Percentiles rank a stretch among this genome's conserved stretches.
Evolutionary conservation across 2,113 vertebrate genomes (phyloP).

Genomic region (Bubo scandiacus): DNA sequence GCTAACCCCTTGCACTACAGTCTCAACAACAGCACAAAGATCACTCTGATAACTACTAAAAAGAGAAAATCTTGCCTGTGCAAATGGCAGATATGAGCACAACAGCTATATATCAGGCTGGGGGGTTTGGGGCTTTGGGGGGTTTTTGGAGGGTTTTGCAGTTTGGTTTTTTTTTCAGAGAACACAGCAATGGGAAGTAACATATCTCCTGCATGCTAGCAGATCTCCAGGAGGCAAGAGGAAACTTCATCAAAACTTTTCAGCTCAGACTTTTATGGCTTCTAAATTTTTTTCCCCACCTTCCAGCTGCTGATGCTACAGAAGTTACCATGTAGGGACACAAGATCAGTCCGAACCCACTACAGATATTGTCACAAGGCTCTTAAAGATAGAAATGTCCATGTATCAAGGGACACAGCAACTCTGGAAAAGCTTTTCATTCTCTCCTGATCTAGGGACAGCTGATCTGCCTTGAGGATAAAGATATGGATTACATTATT

Average conservation of each 20-base stretch:
- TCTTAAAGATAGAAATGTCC: neutral
- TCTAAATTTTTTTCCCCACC: neutral
- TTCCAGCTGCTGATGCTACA: neutral
- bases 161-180: neutral
- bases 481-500: slow-evolving; percentile 12
- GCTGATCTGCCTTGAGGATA: neutral
- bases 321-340: neutral
- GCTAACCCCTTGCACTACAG: neutral
- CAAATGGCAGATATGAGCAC: neutral
- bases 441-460: neutral
- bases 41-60: neutral
- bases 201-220: neutral
- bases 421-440: neutral
- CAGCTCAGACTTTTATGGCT: neutral
- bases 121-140: neutral
- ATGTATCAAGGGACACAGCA: neutral
- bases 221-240: neutral
- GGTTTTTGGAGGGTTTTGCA: neutral
- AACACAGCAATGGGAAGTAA: neutral
- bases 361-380: neutral
- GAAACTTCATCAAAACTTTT: neutral
- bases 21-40: neutral
- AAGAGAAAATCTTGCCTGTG: neutral
- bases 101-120: neutral
- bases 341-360: neutral